Evolutionary conservation across 1,140 invertebrate genomes (phyloP).

Genomic region (Phymastichus coffea): DNA sequence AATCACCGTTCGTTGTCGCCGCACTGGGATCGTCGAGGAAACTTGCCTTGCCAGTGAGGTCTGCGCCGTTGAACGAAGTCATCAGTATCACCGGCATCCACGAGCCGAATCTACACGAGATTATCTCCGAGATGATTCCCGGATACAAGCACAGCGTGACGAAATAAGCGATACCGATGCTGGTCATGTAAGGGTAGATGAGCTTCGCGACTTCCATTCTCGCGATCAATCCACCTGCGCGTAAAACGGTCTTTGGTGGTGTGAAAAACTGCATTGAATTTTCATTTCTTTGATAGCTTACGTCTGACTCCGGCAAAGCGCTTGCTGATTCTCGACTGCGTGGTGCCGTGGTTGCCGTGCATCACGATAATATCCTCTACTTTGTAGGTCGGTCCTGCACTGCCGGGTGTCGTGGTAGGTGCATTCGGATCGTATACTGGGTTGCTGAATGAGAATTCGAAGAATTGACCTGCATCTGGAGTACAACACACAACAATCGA

Average conservation of each 20-base stretch:
- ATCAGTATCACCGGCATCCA: conserved; percentile 93
- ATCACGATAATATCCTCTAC: conserved; percentile 78
- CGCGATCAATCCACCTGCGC: conserved; percentile 66
- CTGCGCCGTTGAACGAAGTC: conserved; percentile 83
- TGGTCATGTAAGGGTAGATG: conserved; percentile 87
- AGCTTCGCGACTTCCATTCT: conserved; percentile 75
- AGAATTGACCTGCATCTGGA: conserved; percentile 54
- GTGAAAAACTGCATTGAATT: neutral
- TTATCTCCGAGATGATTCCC: conserved; percentile 84
- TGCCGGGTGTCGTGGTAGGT: conserved; percentile 54
- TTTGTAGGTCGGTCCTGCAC: conserved; percentile 68
- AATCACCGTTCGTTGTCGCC: neutral
- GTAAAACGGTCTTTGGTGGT: neutral
- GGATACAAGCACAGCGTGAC: conserved; percentile 87
- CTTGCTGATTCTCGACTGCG: conserved; percentile 50
- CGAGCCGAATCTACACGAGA: conserved; percentile 75
- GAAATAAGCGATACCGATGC: conserved; percentile 82
- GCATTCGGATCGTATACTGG: conserved; percentile 75
- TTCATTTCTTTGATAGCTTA: too few species aligned
- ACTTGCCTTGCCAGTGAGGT: conserved; percentile 81
- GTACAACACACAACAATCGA: neutral
- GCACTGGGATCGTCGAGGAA: too few species aligned
- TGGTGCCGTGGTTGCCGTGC: conserved; percentile 54
- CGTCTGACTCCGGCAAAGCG: conserved; percentile 66
- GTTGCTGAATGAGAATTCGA: conserved; percentile 73